These are phyloP conservation scores for Pterophyllum scalare DNA, from an alignment of 2,113 vertebrate species.

Conservation along the genomic window DNA sequence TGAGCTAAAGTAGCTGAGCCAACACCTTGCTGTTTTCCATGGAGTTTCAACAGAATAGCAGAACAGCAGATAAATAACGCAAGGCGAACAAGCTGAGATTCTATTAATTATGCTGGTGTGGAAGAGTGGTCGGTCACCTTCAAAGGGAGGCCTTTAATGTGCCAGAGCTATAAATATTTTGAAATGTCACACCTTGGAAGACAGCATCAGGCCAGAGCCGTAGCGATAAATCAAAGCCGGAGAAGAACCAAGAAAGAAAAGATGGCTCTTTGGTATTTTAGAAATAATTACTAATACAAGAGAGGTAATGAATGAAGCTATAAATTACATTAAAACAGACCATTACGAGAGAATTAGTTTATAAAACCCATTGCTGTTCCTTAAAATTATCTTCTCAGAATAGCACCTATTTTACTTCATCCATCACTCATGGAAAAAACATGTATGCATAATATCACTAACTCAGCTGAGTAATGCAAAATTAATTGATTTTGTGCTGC, in stretches of 20 bases:
- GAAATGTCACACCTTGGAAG: constrained; percentile 99
- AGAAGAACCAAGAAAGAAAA: constrained; percentile 92
- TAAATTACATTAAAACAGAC: constrained; percentile 97
- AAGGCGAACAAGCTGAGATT: constrained; percentile 87
- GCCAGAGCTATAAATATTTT: constrained; percentile 99
- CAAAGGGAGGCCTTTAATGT: constrained; percentile 98
- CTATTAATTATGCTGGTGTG: constrained; percentile 94
- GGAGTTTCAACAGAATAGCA: constrained; percentile 78
- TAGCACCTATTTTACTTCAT: constrained; percentile 86
- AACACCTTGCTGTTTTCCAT: constrained; percentile 81
- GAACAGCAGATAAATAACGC: constrained; percentile 87
- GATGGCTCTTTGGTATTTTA: constrained; percentile 99
- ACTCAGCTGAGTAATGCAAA: constrained; percentile 88
- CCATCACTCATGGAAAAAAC: constrained; percentile 84
- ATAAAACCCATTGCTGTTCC: constrained; percentile 92
- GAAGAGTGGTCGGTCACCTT: constrained; percentile 98
- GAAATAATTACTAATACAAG: constrained; percentile 99
- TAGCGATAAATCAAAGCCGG: constrained; percentile 90
- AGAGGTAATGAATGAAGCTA: constrained; percentile 97
- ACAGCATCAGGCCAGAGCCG: constrained; percentile 91
- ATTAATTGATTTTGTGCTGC: constrained; percentile 84
- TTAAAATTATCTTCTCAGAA: constrained; percentile 84
- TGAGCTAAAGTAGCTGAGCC: constrained; percentile 73
- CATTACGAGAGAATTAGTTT: constrained; percentile 97
- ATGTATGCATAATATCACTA: constrained; percentile 75